Base-by-base conservation (phyloP, 2,888 invertebrate species). In the Embidobia sp. region DNA sequence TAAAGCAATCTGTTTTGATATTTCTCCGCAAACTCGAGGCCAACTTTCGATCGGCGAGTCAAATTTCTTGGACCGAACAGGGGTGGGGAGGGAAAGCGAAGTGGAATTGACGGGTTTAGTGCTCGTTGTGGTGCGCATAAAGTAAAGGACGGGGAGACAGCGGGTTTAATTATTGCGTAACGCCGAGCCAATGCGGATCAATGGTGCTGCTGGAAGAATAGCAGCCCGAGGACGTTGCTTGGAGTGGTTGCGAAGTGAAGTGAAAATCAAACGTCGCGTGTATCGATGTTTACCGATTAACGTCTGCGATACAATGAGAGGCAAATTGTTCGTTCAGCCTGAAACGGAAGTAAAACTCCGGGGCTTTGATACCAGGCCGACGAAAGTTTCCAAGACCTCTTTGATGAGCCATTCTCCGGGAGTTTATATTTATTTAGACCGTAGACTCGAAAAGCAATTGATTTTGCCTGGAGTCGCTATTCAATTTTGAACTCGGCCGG, bases 201-300 rank as follows among this genome's bases (percentile, higher is more conserved):
- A 48, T 31, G 19, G 40, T 29, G 15, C 15, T 26, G 26, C 19
- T n/a, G n/a, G 49, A 69, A 69, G 59, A 59, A 59, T 49, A 59
- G 69, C 69, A 55, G 57, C 49, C 69, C 10, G 37, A 53, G 53
- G 70, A 53, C 53, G 37, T 53, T 29, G 18, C 49, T 42, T 37
- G 70, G 8, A 72, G 37, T 53, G 31, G 53, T 72, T 53, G 35
- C 44, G 35, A 61, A 61, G 27, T 61, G 37, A 53, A 63, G 70
- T 63, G 61, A 72, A 72, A 72, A 73, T 73, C 73, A 73, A 73
- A 73, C 64, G 73, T 57, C 40, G 48, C 35, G 46, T 51, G 66
- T 66, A 67, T 74, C 67, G 67, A 61, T 66, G 61, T 74, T 74
- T 67, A 48, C 31, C 74, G 66, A 74, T 74, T 74, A 67, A 74